Conservation (phyloP, 2,888 invertebrate genomes). For the Baccha elongata region DNA sequence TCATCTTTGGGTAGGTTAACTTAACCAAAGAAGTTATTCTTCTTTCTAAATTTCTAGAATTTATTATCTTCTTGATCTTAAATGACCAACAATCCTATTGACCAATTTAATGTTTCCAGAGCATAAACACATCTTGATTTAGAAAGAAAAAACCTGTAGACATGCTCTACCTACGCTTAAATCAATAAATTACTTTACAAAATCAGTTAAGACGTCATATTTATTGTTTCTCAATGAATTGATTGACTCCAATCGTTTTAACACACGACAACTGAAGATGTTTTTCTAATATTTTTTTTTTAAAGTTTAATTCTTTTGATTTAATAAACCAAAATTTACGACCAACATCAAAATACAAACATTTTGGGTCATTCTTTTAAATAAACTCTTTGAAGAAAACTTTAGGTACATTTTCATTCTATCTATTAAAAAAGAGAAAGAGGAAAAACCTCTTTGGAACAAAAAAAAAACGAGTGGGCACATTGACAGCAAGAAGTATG, state of each 20-base stretch:
- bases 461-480: constrained; percentile 7
- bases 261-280: not conserved
- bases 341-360: constrained; percentile 16
- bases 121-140: constrained; percentile 12
- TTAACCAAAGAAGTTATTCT: not conserved
- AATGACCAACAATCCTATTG: constrained; percentile 7
- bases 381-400: constrained; percentile 25
- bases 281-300: not conserved
- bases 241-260: constrained; percentile 23
- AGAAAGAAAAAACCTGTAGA: constrained; percentile 4
- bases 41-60: not conserved
- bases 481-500: constrained; percentile 17
- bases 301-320: not conserved
- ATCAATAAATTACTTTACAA: constrained; percentile 30
- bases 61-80: constrained; percentile 4
- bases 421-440: constrained; percentile 2
- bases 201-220: constrained; percentile 28
- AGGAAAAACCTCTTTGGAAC: constrained; percentile 13
- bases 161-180: constrained; percentile 1
- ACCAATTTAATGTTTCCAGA: not conserved
- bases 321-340: constrained; percentile 28
- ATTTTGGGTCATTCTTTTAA: constrained; percentile 10
- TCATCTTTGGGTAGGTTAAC: too few species aligned
- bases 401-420: constrained; percentile 13
- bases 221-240: constrained; percentile 23